Conservation (phyloP, 1,140 invertebrate species). For the Drosophila subpulchrella region DNA sequence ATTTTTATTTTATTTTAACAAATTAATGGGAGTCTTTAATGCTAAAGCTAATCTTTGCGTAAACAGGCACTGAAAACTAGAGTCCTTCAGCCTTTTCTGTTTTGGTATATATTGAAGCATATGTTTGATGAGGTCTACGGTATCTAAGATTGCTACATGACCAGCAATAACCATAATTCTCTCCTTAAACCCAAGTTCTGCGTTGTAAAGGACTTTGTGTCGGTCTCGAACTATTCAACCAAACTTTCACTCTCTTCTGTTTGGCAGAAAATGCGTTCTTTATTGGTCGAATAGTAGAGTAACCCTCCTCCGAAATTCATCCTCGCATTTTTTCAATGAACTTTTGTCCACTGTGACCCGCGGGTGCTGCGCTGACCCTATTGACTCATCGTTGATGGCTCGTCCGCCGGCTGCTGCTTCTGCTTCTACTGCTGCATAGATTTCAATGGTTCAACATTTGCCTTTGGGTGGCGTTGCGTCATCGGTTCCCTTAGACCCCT, state of each 20-base stretch:
- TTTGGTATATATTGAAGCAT: no score
- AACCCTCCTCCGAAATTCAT: not conserved
- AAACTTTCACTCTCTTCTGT: slow-evolving; percentile 26
- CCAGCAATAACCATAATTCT: no score
- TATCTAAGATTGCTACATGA: not conserved
- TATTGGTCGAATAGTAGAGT: not conserved
- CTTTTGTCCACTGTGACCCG: slow-evolving; percentile 65
- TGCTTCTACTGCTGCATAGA: slow-evolving; percentile 60
- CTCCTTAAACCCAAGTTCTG: not conserved
- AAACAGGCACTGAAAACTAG: no score
- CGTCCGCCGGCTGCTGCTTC: slow-evolving; percentile 38
- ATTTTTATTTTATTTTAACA: no score
- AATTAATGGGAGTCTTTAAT: no score
- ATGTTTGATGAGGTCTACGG: not conserved
- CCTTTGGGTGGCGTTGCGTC: slow-evolving; percentile 69
- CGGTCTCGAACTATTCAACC: not conserved
- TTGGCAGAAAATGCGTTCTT: slow-evolving; percentile 21
- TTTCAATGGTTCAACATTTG: slow-evolving; percentile 71
- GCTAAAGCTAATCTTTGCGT: no score
- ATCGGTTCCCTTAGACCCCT: slow-evolving; percentile 45
- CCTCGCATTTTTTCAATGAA: slow-evolving; percentile 22
- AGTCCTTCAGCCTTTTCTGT: no score
- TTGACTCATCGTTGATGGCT: slow-evolving; percentile 79
- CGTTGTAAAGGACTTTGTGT: not conserved
- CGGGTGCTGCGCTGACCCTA: slow-evolving; percentile 57